phyloP scores from a whole-genome alignment of 2,888 invertebrate species.

The Orthosia gracilis region DNA sequence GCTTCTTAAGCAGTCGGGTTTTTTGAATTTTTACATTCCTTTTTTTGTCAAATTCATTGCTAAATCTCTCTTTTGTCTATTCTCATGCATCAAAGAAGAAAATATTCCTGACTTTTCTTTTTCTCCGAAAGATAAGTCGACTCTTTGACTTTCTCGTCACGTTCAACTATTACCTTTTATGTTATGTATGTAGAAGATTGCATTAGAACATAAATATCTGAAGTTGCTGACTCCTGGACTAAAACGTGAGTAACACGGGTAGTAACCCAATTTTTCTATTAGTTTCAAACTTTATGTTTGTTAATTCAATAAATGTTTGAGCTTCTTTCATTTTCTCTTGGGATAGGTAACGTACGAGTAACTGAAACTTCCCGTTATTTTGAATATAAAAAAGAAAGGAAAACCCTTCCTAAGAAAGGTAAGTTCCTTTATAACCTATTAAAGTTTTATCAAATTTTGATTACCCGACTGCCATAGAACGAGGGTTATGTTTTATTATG shows the following conservation, averaged over 20 bases:
- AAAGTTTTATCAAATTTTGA: background rate
- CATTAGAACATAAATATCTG: conserved; percentile 48
- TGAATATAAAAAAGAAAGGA: background rate
- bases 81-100: background rate
- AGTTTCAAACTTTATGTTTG: conserved; percentile 28
- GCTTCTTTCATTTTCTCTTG: conserved; percentile 6
- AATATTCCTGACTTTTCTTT: background rate
- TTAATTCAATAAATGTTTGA: conserved; percentile 38
- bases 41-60: no score
- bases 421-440: background rate
- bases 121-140: conserved; percentile 1
- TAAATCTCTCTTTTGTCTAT: background rate
- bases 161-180: conserved; percentile 47
- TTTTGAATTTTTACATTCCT: no score
- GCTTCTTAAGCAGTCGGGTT: no score
- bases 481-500: background rate
- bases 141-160: conserved; percentile 50
- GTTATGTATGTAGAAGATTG: conserved; percentile 45
- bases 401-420: background rate
- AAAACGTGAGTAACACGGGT: conserved; percentile 16
- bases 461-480: background rate
- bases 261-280: conserved; percentile 44
- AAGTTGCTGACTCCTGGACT: conserved; percentile 38
- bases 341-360: background rate
- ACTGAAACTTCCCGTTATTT: background rate